Conservation (phyloP, 2,113 vertebrate species). For the Syrmaticus mikado region DNA sequence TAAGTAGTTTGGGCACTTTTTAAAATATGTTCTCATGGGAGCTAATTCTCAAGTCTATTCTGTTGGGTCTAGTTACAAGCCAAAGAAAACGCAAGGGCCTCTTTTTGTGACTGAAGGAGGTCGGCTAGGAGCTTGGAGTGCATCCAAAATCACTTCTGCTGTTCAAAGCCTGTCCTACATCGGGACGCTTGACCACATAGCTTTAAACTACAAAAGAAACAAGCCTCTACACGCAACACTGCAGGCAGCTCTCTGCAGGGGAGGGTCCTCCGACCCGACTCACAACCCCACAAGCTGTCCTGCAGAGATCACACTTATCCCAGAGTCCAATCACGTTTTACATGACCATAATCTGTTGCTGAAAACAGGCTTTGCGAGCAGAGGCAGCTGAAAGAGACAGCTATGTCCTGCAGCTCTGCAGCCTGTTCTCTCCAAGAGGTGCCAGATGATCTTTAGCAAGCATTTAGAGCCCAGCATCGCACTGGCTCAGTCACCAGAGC, state of each 20-base stretch:
- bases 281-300: background rate
- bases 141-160: background rate
- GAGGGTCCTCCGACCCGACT: background rate
- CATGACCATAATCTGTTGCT: accelerated
- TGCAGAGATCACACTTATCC: accelerated
- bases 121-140: background rate
- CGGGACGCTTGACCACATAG: background rate
- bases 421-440: background rate
- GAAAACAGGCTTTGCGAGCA: accelerated
- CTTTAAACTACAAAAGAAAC: background rate
- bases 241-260: background rate
- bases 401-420: background rate
- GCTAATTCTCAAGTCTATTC: background rate
- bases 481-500: accelerated
- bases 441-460: background rate
- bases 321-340: accelerated
- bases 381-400: background rate
- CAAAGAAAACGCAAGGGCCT: background rate
- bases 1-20: background rate
- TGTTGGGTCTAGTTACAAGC: background rate
- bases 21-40: background rate
- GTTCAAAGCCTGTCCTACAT: background rate
- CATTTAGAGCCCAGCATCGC: accelerated
- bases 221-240: background rate
- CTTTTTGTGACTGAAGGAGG: background rate